phyloP scores from a whole-genome alignment of 2,888 invertebrate species.

The Incurvaria masculella region DNA sequence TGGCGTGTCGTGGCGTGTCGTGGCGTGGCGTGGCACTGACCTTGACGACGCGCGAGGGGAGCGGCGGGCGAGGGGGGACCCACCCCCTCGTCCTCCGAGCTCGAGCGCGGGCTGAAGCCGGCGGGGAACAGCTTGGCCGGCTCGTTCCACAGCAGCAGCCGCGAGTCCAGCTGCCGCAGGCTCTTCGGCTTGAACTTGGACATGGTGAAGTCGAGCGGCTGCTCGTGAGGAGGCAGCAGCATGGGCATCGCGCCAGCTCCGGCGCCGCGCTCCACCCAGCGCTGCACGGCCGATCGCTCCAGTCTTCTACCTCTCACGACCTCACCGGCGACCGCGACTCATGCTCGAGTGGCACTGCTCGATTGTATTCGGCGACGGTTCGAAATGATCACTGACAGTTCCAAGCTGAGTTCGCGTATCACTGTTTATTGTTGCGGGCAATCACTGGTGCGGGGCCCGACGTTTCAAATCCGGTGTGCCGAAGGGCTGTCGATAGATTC shows the following conservation, averaged over 20 bases:
- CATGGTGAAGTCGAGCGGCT: slow-evolving; percentile 74
- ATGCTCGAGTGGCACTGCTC: too few relatives aligned
- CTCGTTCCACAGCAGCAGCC: slow-evolving; percentile 22
- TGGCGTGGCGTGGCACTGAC: slow-evolving; percentile 38
- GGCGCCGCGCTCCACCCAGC: slow-evolving; percentile 61
- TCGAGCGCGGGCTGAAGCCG: slow-evolving; percentile 27
- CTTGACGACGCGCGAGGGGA: slow-evolving; percentile 44
- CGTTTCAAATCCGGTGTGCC: too few relatives aligned
- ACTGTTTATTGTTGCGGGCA: too few relatives aligned
- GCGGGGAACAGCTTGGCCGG: slow-evolving; percentile 13
- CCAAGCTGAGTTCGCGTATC: too few relatives aligned
- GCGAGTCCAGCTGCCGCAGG: slow-evolving; percentile 1
- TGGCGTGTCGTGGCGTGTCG: too few relatives aligned
- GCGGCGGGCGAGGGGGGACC: slow-evolving; percentile 44
- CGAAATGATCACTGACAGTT: too few relatives aligned
- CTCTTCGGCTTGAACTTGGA: slow-evolving; percentile 21
- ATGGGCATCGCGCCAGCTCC: slow-evolving; percentile 61
- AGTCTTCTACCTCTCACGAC: too few relatives aligned
- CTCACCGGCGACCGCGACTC: too few relatives aligned
- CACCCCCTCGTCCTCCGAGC: slow-evolving; percentile 16
- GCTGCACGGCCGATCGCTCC: slow-evolving; percentile 56
- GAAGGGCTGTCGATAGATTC: not conserved
- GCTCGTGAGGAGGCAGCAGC: slow-evolving; percentile 60
- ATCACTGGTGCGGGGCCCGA: too few relatives aligned
- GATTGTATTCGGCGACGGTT: too few relatives aligned